A percentile compares a stretch with the other conserved stretches of the same genome.
phyloP scores from a whole-genome alignment of 2,888 invertebrate genomes.

The Holacanthella duospinosa region DNA sequence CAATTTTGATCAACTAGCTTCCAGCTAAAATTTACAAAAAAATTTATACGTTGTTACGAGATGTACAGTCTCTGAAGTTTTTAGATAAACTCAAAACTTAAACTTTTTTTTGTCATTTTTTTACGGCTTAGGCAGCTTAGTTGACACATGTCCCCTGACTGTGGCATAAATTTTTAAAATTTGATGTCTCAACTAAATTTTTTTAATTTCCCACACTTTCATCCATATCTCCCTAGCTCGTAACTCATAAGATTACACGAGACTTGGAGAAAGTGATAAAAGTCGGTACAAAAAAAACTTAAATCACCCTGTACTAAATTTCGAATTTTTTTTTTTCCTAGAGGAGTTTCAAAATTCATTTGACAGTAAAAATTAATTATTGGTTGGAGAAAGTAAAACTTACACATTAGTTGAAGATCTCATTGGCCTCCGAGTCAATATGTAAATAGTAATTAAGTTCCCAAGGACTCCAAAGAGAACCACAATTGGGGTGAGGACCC shows the following conservation, averaged over 20 bases:
- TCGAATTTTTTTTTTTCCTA: neutral
- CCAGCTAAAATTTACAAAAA: neutral
- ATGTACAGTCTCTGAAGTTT: neutral
- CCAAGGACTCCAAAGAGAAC: constrained; percentile 58
- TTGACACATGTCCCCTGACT: no score
- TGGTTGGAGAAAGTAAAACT: constrained; percentile 13
- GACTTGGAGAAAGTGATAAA: no score
- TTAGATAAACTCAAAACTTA: neutral
- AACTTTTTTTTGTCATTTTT: no score
- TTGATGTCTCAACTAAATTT: no score
- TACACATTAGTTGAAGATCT: constrained; percentile 56
- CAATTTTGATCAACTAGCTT: neutral
- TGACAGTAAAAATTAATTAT: neutral
- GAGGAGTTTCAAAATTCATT: neutral
- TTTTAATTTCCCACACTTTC: no score
- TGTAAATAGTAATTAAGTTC: constrained; percentile 50
- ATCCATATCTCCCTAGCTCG: no score
- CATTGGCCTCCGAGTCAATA: constrained; percentile 55
- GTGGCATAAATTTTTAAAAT: no score
- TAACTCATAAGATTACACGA: no score
- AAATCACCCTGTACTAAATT: no score
- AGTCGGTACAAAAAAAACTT: no score
- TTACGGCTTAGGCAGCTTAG: no score
- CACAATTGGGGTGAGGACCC: constrained; percentile 54
- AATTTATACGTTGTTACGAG: neutral